A percentile compares a stretch with the other conserved stretches of the same genome.
These are phyloP conservation scores for Montipora capitata DNA, from an alignment of 92 coral and sea anemone genomes.

Conservation along the genomic window DNA sequence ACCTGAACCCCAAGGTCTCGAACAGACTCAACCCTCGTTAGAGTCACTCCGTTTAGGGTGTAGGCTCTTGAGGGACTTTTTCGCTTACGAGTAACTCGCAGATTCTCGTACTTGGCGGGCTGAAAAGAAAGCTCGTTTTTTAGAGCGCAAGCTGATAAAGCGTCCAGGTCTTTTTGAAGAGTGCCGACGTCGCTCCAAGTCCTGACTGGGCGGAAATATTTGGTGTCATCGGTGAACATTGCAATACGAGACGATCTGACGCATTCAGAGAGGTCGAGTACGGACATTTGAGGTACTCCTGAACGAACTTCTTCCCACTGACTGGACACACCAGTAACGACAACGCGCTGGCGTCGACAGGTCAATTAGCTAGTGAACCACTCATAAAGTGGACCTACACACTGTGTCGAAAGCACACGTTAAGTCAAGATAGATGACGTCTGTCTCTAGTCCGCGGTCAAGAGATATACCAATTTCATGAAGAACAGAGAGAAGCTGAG, in stretches of 20 bases:
- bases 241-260: background rate
- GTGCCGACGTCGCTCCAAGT: slow-evolving; percentile 30
- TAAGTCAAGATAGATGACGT: slow-evolving; percentile 65
- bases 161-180: slow-evolving; percentile 63
- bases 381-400: background rate
- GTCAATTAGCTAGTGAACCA: slow-evolving; percentile 53
- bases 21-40: no score
- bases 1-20: no score
- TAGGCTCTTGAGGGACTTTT: slow-evolving; percentile 35
- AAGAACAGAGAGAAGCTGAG: slow-evolving; percentile 63
- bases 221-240: slow-evolving; percentile 69
- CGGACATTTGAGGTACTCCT: slow-evolving; percentile 52
- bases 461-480: slow-evolving; percentile 60
- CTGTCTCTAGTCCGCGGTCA: slow-evolving; percentile 58
- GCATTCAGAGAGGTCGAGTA: slow-evolving; percentile 47
- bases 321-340: slow-evolving; percentile 39
- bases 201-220: slow-evolving; percentile 37
- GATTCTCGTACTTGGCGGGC: slow-evolving; percentile 51
- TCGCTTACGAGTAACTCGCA: slow-evolving; percentile 58
- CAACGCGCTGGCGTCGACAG: slow-evolving; percentile 39
- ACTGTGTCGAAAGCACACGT: slow-evolving; percentile 67
- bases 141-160: slow-evolving; percentile 48
- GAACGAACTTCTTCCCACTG: slow-evolving; percentile 47
- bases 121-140: no score
- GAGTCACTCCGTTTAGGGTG: slow-evolving; percentile 32